These are phyloP conservation scores for Hylaeus volcanicus DNA, from an alignment of 1,140 invertebrate genomes.

Conservation along the genomic window DNA sequence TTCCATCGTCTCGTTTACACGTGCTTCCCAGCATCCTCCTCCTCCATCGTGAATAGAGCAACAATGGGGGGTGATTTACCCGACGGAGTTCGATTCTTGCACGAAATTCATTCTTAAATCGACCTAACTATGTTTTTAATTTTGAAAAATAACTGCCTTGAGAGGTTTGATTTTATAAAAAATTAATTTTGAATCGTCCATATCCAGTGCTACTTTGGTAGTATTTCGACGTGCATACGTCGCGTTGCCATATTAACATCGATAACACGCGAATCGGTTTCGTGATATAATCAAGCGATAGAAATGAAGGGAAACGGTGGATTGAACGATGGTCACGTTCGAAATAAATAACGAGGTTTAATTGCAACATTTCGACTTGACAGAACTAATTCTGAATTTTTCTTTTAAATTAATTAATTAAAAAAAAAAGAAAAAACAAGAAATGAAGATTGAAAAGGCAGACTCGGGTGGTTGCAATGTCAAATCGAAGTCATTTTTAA, in stretches of 20 bases:
- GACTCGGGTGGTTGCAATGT: slow-evolving; percentile 1
- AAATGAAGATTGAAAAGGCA: no score
- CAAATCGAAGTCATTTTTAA: neutral
- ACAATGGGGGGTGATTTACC: neutral
- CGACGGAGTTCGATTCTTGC: neutral
- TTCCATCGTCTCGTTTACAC: neutral
- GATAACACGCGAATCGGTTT: neutral
- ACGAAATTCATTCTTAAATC: no score
- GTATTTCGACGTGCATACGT: slow-evolving; percentile 23
- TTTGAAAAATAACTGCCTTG: no score
- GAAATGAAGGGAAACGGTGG: neutral
- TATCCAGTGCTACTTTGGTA: neutral
- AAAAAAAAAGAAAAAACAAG: no score
- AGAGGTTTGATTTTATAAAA: no score
- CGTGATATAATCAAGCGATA: neutral
- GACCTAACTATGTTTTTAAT: no score
- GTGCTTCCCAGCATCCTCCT: neutral
- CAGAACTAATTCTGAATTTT: no score
- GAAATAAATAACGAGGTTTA: no score
- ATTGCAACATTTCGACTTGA: no score
- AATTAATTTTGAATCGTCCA: no score
- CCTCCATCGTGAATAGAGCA: no score
- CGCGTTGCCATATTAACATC: neutral
- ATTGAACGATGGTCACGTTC: neutral
- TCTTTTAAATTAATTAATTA: no score